Evolutionary conservation across 1,140 invertebrate species (phyloP), one percentile per base, ranked within the genome.

Genomic region (Hycleus phaleratus): DNA sequence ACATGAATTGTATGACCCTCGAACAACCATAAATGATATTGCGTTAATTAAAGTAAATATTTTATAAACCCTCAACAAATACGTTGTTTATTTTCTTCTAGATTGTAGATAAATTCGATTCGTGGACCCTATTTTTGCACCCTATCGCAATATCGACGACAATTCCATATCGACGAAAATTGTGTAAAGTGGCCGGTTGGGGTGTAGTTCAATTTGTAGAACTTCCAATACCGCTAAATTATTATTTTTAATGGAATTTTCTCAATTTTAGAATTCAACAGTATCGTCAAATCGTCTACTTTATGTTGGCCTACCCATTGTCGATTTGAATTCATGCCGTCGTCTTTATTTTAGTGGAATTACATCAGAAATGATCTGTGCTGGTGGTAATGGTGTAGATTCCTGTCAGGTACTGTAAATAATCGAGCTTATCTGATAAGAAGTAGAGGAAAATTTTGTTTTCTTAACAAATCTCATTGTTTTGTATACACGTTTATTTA

Each of bases 341-440:
- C 18, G 18, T 18, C 18, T 18, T 39, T 25, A n/a, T 46, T 46
- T 46, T 32, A 47, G 26, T 4, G 26, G 47, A 48, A 26, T 49
- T 25, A 24, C 25, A 12, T 45, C 5, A 38, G 46, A 58, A 38
- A 50, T 58, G 43, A 51, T 58, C 5, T 58, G 56, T 50, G 56
- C 56, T 3, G 56, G 56, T 32, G 38, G 11, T 3, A 24, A 5
- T 4, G 56, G 56, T 2, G 51, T 26, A 10, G 56, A 58, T 58
- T 58, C 56, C 7, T 58, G 56, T 43, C 56, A 58, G 56, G 56
- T 58, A 18, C 18, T 18, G 18, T 18, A 18, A 18, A 18, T 18
- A 18, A 18, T 18, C 18, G 18, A 0, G 18, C 18, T 18, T 18
- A 18, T 18, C 18, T 18, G 18, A 18, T 18, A 18, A 18, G 18